phyloP scores from a whole-genome alignment of 2,888 invertebrate genomes.

The Calameuta idolon region DNA sequence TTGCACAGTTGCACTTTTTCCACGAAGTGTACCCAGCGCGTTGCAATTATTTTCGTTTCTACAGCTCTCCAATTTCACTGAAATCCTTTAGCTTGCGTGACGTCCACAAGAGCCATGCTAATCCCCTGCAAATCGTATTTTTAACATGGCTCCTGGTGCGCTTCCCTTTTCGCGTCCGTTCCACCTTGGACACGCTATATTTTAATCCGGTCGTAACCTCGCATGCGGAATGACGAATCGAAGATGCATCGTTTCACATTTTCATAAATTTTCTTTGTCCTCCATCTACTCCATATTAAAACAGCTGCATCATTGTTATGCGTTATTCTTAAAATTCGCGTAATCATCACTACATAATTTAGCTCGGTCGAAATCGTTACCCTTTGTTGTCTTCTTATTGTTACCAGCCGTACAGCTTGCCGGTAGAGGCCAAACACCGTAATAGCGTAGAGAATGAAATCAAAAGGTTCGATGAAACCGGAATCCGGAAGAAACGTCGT shows the following conservation, averaged over 20 bases:
- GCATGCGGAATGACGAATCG: background rate
- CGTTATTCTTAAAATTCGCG: background rate
- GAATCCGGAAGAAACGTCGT: background rate
- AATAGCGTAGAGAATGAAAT: background rate
- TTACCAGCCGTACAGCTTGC: background rate
- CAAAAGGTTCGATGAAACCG: background rate
- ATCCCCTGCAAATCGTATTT: constrained; percentile 3
- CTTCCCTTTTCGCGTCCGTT: background rate
- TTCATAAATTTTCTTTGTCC: background rate
- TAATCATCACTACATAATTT: background rate
- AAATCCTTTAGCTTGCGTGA: background rate
- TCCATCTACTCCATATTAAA: background rate
- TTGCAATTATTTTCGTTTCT: constrained; percentile 46
- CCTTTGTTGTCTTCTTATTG: background rate
- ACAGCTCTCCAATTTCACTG: constrained; percentile 2
- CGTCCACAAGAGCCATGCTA: background rate
- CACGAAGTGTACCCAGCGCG: constrained; percentile 40
- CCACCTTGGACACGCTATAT: background rate
- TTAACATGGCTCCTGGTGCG: background rate
- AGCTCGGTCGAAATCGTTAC: background rate
- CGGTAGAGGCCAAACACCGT: background rate
- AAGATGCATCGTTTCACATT: background rate
- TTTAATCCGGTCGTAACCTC: background rate
- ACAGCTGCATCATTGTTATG: background rate
- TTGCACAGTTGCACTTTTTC: background rate